Conservation (phyloP, 1,140 invertebrate genomes). For the Zaprionus tsacasi region DNA sequence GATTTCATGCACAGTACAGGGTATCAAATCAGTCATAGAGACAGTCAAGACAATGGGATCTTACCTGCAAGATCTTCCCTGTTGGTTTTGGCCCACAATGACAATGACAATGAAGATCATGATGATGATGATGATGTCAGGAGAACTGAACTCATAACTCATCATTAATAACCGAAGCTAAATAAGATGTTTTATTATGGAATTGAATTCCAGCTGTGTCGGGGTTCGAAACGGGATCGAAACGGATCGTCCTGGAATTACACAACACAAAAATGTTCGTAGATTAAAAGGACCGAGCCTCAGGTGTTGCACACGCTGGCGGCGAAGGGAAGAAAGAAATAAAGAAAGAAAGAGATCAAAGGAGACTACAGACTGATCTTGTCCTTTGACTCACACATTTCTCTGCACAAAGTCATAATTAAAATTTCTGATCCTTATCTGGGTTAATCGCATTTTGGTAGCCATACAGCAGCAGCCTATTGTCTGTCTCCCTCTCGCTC, state of each 20-base stretch:
- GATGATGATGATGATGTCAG: slow-evolving; percentile 47
- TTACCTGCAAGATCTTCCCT: slow-evolving; percentile 53
- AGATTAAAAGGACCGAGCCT: slow-evolving; percentile 22
- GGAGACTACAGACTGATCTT: slow-evolving; percentile 29
- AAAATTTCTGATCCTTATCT: slow-evolving; percentile 43
- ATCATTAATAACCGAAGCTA: slow-evolving; percentile 82
- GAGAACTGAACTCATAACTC: slow-evolving; percentile 78
- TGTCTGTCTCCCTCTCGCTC: background rate
- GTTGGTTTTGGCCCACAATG: no score
- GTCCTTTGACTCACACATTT: slow-evolving; percentile 55
- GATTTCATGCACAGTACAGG: background rate
- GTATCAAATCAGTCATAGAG: background rate
- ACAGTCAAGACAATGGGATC: background rate
- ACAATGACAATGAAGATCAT: slow-evolving; percentile 35
- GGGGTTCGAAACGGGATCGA: slow-evolving; percentile 9
- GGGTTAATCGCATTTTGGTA: slow-evolving; percentile 59
- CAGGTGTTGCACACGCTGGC: slow-evolving; percentile 54
- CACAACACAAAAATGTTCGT: slow-evolving; percentile 21
- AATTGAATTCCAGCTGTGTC: slow-evolving; percentile 78
- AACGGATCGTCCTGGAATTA: slow-evolving; percentile 17
- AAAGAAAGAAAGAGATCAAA: slow-evolving; percentile 64
- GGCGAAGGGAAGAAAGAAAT: slow-evolving; percentile 45
- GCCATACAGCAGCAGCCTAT: slow-evolving; percentile 9
- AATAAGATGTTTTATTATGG: slow-evolving; percentile 77
- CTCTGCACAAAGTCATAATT: slow-evolving; percentile 65